Conservation (phyloP, 2,113 vertebrate genomes). For the Speoplatyrhinus poulsoni region DNA sequence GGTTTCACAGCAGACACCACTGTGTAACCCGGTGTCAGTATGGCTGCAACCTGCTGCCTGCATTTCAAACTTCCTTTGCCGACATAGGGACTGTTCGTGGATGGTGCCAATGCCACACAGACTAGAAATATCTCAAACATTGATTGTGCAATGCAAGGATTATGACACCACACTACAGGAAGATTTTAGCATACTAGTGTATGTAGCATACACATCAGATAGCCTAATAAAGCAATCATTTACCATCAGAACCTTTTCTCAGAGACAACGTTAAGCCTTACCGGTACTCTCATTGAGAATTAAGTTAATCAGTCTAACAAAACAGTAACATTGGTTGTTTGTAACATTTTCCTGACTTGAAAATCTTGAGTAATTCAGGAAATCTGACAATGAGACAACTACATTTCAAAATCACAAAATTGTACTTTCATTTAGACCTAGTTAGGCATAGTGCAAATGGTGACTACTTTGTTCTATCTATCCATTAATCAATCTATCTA, state of each 20-base stretch:
- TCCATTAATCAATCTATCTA: not conserved
- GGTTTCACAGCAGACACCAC: not conserved
- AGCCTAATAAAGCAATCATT: not conserved
- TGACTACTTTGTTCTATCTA: not conserved
- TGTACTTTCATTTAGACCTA: not conserved
- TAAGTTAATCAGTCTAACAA: not conserved
- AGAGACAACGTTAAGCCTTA: not conserved
- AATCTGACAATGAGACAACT: conserved; percentile 29
- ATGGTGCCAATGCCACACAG: too few species aligned
- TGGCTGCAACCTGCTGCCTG: too few species aligned
- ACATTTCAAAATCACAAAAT: conserved; percentile 39
- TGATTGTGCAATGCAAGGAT: too few species aligned
- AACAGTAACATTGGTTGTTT: not conserved
- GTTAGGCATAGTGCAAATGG: not conserved
- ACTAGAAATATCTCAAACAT: too few species aligned
- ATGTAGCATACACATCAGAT: not conserved
- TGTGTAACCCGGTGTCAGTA: conserved; percentile 9
- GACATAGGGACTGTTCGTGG: too few species aligned
- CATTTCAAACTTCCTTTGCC: too few species aligned
- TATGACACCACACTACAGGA: too few species aligned
- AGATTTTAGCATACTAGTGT: too few species aligned
- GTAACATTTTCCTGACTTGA: not conserved
- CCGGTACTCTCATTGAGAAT: not conserved
- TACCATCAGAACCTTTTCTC: not conserved
- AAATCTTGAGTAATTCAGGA: conserved; percentile 30